Conservation (phyloP, 2,797 vertebrate genomes). For the Adrianichthys oophorus region DNA sequence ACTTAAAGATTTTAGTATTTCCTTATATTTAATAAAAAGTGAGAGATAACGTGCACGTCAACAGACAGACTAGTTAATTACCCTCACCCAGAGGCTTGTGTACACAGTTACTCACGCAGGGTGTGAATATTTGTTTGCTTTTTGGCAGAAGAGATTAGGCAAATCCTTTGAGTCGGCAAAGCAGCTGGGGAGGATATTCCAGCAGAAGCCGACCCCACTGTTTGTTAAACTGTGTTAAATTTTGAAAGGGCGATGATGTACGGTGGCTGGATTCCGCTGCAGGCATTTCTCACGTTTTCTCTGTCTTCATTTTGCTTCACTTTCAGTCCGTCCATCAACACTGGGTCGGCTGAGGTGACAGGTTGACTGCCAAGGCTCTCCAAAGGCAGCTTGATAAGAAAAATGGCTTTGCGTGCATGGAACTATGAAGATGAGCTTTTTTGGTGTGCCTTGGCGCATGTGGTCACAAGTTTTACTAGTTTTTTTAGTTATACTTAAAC, state of each 20-base stretch:
- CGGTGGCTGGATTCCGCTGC: conserved; percentile 33
- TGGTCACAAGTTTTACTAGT: too few species aligned
- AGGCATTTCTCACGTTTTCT: conserved; percentile 18
- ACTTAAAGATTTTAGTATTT: conserved; percentile 15
- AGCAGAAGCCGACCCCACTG: conserved; percentile 27
- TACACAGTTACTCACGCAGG: conserved; percentile 13
- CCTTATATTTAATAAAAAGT: conserved; percentile 15
- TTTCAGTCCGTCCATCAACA: conserved; percentile 27
- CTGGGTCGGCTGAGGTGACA: conserved; percentile 16
- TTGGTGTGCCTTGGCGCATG: too few species aligned
- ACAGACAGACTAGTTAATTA: conserved; percentile 1
- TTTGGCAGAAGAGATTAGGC: conserved; percentile 28
- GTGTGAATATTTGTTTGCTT: conserved; percentile 6
- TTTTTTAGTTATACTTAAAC: too few species aligned
- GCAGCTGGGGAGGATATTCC: conserved; percentile 31
- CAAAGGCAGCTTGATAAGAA: conserved; percentile 7
- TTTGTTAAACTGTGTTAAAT: conserved; percentile 55
- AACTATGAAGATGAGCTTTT: too few species aligned
- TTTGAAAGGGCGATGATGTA: conserved; percentile 48
- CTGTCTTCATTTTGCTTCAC: conserved; percentile 31
- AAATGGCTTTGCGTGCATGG: too few species aligned
- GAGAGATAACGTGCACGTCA: conserved; percentile 17
- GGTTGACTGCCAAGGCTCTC: conserved; percentile 46
- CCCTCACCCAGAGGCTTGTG: conserved; percentile 24
- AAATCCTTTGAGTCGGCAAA: conserved; percentile 46